Evolutionary conservation across 2,113 vertebrate genomes (phyloP), one percentile per base, ranked within the genome.

Genomic region (Ptyas mucosa): DNA sequence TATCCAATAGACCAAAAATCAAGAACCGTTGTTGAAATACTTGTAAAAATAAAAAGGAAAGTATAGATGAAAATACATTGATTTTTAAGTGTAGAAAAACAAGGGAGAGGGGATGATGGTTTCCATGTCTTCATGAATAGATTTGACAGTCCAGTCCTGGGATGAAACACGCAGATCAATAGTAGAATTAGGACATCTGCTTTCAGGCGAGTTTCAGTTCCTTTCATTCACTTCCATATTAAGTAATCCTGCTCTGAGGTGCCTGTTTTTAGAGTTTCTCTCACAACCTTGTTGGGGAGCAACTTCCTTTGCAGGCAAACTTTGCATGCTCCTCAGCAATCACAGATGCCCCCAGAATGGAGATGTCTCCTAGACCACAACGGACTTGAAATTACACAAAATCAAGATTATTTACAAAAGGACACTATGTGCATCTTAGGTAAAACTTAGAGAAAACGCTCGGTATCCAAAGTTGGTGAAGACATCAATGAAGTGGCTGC

Each of bases 381-480:
- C 29, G 18, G 53, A 55, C 20, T 53, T 57, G 26, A 81, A 81
- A 81, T 43, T 21, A 8, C 34, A 43, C 34, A 58, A 34, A 55
- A 85, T 46, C 3, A 49, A 39, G 15, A 51, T 34, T 51, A 15
- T 8, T 15, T 29, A 53, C n/a, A 57, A 85, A 55, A 11, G 9
- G 4, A 49, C 9, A 58, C 9, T 1, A 7, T 11, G 81, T 1
- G 3, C 39, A 34, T 21, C 15, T 55, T 69, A 91, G 93, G 90
- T 96, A 91, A 98, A 98, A 61, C 94, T 91, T 53, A 98, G 96
- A 0, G 98, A 98, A 87, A 98, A 98, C 0, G 98, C 97, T 95
- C 97, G 96, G 96, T 98, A 98, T 12, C 98, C 98, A 92, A 98
- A 96, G 97, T 98, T 98, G 90, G 97, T 98, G 95, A 98, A 98